These are phyloP conservation scores for Ranitomeya imitator DNA, from an alignment of 2,113 vertebrate genomes.

Conservation along the genomic window DNA sequence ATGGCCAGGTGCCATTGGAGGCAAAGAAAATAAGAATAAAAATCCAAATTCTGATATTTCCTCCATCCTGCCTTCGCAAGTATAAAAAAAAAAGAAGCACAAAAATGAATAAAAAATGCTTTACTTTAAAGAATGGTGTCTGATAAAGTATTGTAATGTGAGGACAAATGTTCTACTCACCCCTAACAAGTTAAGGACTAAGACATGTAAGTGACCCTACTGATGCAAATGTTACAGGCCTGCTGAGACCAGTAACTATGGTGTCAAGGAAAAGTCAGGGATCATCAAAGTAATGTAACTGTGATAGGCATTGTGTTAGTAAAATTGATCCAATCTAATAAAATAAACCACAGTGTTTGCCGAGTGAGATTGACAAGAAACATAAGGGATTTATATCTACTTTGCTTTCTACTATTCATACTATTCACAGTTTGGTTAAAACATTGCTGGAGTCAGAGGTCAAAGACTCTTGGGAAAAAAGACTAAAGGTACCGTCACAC, in stretches of 20 bases:
- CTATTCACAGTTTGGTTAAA: neutral
- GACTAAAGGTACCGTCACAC: too few species aligned
- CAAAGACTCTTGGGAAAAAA: slow-evolving; percentile 27
- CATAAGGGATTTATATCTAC: slow-evolving; percentile 25
- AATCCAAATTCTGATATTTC: too few species aligned
- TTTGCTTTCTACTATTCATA: slow-evolving; percentile 22
- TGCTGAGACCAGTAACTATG: slow-evolving; percentile 34
- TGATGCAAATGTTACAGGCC: slow-evolving; percentile 25
- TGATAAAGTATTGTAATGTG: slow-evolving; percentile 19
- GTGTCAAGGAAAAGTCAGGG: slow-evolving; percentile 29
- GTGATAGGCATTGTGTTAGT: neutral
- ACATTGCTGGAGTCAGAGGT: slow-evolving; percentile 17
- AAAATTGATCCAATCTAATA: slow-evolving; percentile 45
- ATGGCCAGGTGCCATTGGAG: too few species aligned
- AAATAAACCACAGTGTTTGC: slow-evolving; percentile 41
- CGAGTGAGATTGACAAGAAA: slow-evolving; percentile 12
- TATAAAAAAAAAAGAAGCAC: too few species aligned
- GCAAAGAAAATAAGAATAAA: too few species aligned
- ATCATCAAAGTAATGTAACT: slow-evolving; percentile 37
- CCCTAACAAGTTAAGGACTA: slow-evolving; percentile 35
- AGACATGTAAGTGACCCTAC: slow-evolving; percentile 8
- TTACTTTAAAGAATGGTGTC: neutral
- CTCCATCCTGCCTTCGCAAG: too few species aligned
- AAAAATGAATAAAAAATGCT: neutral
- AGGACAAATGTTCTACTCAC: neutral